Conservation (phyloP, 2,888 invertebrate species). For the Pseudococcus longispinus region DNA sequence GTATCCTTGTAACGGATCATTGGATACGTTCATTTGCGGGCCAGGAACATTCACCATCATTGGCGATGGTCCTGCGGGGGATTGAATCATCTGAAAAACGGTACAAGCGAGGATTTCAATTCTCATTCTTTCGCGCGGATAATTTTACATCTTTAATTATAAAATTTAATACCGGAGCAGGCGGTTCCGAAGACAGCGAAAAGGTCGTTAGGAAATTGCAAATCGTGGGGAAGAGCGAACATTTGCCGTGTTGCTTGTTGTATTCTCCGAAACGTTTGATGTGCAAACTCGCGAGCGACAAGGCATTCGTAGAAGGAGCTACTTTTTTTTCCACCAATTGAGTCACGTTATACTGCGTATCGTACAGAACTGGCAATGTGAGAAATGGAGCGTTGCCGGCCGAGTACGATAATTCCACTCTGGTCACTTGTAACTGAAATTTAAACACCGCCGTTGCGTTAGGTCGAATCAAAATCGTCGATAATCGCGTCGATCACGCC, state of each 20-base stretch:
- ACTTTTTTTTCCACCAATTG: slow-evolving; percentile 86
- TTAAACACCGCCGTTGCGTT: neutral
- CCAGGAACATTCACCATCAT: slow-evolving; percentile 52
- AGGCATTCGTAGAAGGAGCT: slow-evolving; percentile 67
- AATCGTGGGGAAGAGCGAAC: slow-evolving; percentile 90
- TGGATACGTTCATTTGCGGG: slow-evolving; percentile 27
- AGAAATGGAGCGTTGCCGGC: slow-evolving; percentile 74
- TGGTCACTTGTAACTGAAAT: slow-evolving; percentile 75
- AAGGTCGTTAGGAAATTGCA: slow-evolving; percentile 86
- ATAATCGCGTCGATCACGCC: too few relatives aligned
- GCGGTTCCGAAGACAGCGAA: slow-evolving; percentile 79
- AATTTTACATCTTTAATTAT: too few relatives aligned
- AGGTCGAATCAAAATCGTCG: too few relatives aligned
- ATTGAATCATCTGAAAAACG: slow-evolving; percentile 51
- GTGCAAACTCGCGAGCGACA: slow-evolving; percentile 71
- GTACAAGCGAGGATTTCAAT: too few relatives aligned
- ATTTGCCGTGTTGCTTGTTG: slow-evolving; percentile 72
- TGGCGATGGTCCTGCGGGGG: slow-evolving; percentile 2
- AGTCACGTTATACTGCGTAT: slow-evolving; percentile 83
- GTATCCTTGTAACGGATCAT: slow-evolving; percentile 48
- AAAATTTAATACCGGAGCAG: slow-evolving; percentile 51
- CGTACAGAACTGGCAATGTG: slow-evolving; percentile 89
- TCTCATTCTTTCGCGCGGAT: too few relatives aligned
- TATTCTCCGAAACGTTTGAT: slow-evolving; percentile 79
- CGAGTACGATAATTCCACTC: slow-evolving; percentile 70